Conservation (phyloP, 2,888 invertebrate species). For the Charanyca ferruginea region DNA sequence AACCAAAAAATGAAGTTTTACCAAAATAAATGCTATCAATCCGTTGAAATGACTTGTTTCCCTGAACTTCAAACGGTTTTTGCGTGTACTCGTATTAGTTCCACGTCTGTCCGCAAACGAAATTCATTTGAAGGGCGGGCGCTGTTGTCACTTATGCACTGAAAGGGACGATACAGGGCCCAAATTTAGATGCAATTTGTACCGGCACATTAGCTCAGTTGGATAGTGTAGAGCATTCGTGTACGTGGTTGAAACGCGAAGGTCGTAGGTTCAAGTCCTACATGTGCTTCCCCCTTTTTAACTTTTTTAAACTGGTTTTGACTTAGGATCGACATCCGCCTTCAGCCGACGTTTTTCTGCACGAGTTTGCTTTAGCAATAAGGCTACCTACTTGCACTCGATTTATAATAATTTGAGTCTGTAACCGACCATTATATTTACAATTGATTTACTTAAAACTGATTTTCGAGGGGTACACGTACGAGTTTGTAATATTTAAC, state of each 20-base stretch:
- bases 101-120: slow-evolving; percentile 5
- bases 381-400: too few relatives aligned
- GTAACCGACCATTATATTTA: too few relatives aligned
- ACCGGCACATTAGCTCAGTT: slow-evolving; percentile 49
- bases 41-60: too few relatives aligned
- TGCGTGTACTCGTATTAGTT: slow-evolving; percentile 10
- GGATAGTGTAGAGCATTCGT: slow-evolving; percentile 41
- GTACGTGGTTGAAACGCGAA: slow-evolving; percentile 41
- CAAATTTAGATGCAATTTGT: neutral
- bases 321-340: too few relatives aligned
- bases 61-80: neutral
- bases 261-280: slow-evolving; percentile 47
- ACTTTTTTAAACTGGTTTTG: neutral
- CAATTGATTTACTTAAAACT: too few relatives aligned
- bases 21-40: too few relatives aligned
- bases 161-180: neutral
- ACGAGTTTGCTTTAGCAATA: too few relatives aligned
- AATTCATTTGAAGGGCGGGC: neutral
- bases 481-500: too few relatives aligned
- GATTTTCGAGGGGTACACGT: too few relatives aligned
- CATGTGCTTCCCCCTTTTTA: slow-evolving; percentile 32
- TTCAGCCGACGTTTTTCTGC: too few relatives aligned
- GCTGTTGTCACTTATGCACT: slow-evolving; percentile 18
- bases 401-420: too few relatives aligned
- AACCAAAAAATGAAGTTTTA: too few relatives aligned